A percentile compares a stretch with the other conserved stretches of the same genome.
phyloP scores from a whole-genome alignment of 2,113 vertebrate genomes.

The Egretta garzetta region DNA sequence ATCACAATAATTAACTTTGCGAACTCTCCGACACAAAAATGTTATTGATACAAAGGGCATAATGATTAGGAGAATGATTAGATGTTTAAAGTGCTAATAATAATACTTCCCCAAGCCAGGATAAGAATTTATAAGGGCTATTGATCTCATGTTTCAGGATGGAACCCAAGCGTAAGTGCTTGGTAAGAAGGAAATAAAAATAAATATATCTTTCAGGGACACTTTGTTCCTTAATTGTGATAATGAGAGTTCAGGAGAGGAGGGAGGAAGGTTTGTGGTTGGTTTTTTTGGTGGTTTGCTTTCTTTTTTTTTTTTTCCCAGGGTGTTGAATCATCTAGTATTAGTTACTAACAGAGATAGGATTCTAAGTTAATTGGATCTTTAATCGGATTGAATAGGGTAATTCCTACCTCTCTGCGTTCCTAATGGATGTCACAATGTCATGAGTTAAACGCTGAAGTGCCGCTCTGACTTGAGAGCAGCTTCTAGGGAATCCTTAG shows the following conservation, averaged over 20 bases:
- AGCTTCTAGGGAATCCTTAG: constrained; percentile 20
- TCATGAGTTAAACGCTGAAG: constrained; percentile 15
- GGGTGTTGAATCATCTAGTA: background rate
- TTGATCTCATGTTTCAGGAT: background rate
- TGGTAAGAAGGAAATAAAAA: background rate
- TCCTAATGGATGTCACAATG: constrained; percentile 32
- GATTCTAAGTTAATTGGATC: constrained; percentile 48
- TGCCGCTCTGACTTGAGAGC: background rate
- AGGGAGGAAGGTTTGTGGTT: background rate
- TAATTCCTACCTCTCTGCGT: constrained; percentile 30
- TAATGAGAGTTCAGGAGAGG: background rate
- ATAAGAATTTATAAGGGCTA: background rate
- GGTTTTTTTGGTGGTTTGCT: background rate
- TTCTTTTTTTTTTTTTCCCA: background rate
- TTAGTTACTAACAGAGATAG: background rate
- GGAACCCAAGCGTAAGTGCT: background rate
- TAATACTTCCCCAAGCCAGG: background rate
- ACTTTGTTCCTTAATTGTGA: background rate
- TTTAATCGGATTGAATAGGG: constrained; percentile 47
- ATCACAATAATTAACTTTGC: background rate
- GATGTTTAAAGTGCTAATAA: constrained; percentile 6
- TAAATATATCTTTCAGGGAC: background rate
- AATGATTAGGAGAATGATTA: background rate
- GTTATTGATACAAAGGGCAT: background rate
- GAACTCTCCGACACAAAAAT: background rate